These are phyloP conservation scores for Petrocephalus zakoni DNA, from an alignment of 2,113 vertebrate genomes.

Conservation along the genomic window DNA sequence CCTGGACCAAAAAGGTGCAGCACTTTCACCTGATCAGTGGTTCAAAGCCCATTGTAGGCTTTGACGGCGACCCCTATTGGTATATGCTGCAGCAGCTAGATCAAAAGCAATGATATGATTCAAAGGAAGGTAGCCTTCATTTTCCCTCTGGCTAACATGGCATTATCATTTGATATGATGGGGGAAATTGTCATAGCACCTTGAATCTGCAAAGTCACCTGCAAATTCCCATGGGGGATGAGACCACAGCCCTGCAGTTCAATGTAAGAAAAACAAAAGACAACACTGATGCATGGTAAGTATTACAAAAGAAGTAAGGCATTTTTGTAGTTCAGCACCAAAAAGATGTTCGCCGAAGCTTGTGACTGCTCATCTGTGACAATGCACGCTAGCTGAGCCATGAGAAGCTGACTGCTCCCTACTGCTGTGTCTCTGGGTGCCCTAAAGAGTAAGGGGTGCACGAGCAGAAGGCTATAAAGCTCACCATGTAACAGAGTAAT, in stretches of 20 bases:
- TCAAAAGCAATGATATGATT: constrained; percentile 12
- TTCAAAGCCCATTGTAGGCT: neutral
- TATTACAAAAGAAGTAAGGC: constrained; percentile 69
- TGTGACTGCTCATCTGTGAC: constrained; percentile 1
- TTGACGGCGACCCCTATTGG: neutral
- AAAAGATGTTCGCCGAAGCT: constrained; percentile 55
- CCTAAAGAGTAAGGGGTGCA: neutral
- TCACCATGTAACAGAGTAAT: constrained; percentile 2
- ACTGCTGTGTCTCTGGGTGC: neutral
- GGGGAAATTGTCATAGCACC: constrained; percentile 10
- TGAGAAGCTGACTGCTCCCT: constrained; percentile 3
- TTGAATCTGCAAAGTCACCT: neutral
- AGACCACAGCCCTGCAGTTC: constrained; percentile 24
- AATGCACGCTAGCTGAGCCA: constrained; percentile 9
- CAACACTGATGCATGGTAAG: constrained; percentile 48
- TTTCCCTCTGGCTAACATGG: neutral
- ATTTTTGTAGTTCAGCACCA: constrained; percentile 71
- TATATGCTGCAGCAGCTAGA: neutral
- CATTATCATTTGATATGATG: constrained; percentile 12
- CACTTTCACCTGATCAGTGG: neutral
- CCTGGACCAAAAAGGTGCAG: constrained; percentile 1
- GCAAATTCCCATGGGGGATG: neutral
- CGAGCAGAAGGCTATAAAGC: neutral
- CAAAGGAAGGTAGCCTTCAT: constrained; percentile 13
- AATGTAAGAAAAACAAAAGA: constrained; percentile 29